Evolutionary conservation across 2,888 invertebrate species (phyloP).

Genomic region (Drosophila prostipennis): DNA sequence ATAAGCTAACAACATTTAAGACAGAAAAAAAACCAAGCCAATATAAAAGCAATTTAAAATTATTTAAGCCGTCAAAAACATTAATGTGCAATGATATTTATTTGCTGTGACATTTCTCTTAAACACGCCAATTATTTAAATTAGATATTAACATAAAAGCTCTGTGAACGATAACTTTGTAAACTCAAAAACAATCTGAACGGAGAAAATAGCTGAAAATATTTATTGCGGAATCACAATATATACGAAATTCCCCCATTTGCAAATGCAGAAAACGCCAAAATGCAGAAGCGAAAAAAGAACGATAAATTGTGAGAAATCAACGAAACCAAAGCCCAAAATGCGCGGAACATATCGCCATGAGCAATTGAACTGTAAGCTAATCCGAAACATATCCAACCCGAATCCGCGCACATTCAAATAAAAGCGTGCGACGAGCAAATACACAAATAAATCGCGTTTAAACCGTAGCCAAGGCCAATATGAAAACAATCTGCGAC

Average conservation of each 20-base stretch:
- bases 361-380: slow-evolving; percentile 30
- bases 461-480: slow-evolving; percentile 42
- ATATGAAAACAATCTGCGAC: slow-evolving; percentile 62
- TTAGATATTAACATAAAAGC: neutral
- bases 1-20: neutral
- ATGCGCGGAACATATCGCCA: slow-evolving; percentile 40
- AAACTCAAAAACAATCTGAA: no score
- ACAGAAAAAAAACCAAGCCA: neutral
- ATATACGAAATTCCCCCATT: neutral
- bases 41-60: slow-evolving; percentile 3
- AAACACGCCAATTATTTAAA: neutral
- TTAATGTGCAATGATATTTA: no score
- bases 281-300: slow-evolving; percentile 43
- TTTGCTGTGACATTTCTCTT: slow-evolving; percentile 9
- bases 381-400: slow-evolving; percentile 11
- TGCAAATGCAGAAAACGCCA: slow-evolving; percentile 4
- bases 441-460: slow-evolving; percentile 23
- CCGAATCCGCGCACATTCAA: slow-evolving; percentile 20
- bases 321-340: slow-evolving; percentile 11
- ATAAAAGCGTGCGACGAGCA: slow-evolving; percentile 2
- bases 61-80: neutral
- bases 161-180: neutral
- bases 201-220: neutral
- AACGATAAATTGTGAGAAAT: slow-evolving; percentile 9
- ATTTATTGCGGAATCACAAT: neutral